Conservation (phyloP, 2,888 invertebrate genomes). For the Tetramorium bicarinatum region DNA sequence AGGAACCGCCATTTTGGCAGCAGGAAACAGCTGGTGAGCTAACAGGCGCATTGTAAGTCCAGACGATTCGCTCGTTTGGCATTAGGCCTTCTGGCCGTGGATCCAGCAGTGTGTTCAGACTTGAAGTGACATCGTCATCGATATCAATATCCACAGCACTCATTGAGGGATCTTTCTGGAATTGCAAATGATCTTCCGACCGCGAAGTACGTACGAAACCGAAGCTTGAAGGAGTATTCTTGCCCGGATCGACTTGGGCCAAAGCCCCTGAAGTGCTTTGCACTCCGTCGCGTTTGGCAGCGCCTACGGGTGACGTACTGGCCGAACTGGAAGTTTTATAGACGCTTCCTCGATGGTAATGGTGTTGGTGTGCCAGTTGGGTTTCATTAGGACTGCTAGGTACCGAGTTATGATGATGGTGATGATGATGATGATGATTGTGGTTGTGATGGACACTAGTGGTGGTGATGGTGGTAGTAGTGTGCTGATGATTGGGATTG, state of each 20-base stretch:
- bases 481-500: conserved; percentile 88
- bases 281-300: conserved; percentile 87
- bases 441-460: conserved; percentile 87
- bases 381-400: conserved; percentile 91
- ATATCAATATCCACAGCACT: conserved; percentile 96
- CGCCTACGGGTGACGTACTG: conserved; percentile 87
- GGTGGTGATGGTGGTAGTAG: conserved; percentile 86
- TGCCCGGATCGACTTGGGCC: conserved; percentile 64
- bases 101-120: conserved; percentile 95
- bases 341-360: conserved; percentile 58
- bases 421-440: conserved; percentile 87
- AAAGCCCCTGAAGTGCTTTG: conserved; percentile 71
- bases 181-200: conserved; percentile 96
- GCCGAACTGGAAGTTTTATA: conserved; percentile 87
- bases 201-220: conserved; percentile 94
- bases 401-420: conserved; percentile 88
- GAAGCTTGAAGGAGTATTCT: conserved; percentile 76
- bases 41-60: conserved; percentile 97
- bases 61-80: conserved; percentile 91
- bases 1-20: conserved; percentile 88
- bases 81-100: conserved; percentile 89
- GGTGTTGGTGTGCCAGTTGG: conserved; percentile 86
- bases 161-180: conserved; percentile 92
- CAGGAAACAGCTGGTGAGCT: conserved; percentile 88
- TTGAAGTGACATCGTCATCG: conserved; percentile 97